phyloP scores from a whole-genome alignment of 2,888 invertebrate genomes.

The Epistrophella euchroma region DNA sequence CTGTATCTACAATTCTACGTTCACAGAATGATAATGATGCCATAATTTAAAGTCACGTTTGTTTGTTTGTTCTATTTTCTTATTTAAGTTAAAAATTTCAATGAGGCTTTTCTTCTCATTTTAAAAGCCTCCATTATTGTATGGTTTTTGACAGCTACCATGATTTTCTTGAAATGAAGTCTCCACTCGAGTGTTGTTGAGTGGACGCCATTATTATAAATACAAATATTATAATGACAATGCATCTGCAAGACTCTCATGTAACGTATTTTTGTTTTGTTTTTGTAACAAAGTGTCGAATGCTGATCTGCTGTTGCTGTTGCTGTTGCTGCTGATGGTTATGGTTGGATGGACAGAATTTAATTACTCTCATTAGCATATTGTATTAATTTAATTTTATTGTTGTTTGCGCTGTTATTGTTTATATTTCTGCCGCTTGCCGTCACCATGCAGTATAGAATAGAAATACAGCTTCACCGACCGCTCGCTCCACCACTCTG shows the following conservation, averaged over 20 bases:
- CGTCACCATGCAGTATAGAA: conserved; percentile 7
- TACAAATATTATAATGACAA: conserved; percentile 1
- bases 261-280: neutral
- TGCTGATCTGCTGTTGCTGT: conserved; percentile 1
- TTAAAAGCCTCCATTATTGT: conserved; percentile 32
- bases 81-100: conserved; percentile 3
- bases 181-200: conserved; percentile 11
- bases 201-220: conserved; percentile 22
- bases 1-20: neutral
- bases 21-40: conserved; percentile 29
- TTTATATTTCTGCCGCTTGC: conserved; percentile 48
- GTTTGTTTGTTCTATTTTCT: neutral
- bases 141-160: conserved; percentile 37
- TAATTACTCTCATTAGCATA: conserved; percentile 74
- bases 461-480: neutral
- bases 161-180: conserved; percentile 33
- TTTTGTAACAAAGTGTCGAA: conserved; percentile 34
- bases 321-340: conserved; percentile 41
- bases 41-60: conserved; percentile 31
- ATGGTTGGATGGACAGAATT: conserved; percentile 63
- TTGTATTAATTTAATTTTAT: conserved; percentile 69
- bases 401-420: conserved; percentile 66
- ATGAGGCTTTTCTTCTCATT: neutral
- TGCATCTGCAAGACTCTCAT: conserved; percentile 34
- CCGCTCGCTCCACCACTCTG: neutral